These are phyloP conservation scores for Phocoena phocoena DNA, from an alignment of 2,113 vertebrate genomes.

Conservation along the genomic window DNA sequence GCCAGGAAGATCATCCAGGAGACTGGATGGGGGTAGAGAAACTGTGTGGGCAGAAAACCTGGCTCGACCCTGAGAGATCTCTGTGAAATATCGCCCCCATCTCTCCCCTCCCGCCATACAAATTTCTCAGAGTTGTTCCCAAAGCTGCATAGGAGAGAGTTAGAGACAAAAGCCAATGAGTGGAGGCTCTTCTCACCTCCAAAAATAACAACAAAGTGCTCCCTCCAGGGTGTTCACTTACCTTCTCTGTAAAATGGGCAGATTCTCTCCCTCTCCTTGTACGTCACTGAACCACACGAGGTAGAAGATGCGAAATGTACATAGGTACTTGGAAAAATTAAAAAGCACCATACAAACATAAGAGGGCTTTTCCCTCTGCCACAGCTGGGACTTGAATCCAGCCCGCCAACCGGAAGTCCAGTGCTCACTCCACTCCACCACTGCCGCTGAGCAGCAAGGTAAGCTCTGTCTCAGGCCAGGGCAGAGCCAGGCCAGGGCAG, in stretches of 20 bases:
- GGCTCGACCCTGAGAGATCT: neutral
- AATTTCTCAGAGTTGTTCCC: neutral
- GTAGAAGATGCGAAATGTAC: neutral
- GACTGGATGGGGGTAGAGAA: neutral
- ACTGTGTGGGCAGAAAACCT: neutral
- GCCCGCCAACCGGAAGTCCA: neutral
- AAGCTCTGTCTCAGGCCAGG: neutral
- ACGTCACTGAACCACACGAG: neutral
- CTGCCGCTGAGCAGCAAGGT: neutral
- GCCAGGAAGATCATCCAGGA: neutral
- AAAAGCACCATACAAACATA: neutral
- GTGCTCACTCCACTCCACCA: neutral
- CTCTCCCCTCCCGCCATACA: neutral
- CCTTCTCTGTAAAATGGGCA: neutral
- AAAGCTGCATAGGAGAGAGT: neutral
- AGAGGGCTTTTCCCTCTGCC: neutral
- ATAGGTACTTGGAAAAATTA: neutral
- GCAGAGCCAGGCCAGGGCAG: neutral
- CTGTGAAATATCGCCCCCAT: neutral
- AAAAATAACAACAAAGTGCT: neutral
- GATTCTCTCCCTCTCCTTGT: neutral
- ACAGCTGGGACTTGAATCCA: neutral
- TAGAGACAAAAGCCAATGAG: neutral
- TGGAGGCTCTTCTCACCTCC: neutral
- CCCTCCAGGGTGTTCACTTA: neutral